Evolutionary conservation across 2,888 invertebrate genomes (phyloP), one percentile per base, ranked within the genome.

Genomic region (Lasioglossum figueresi): DNA sequence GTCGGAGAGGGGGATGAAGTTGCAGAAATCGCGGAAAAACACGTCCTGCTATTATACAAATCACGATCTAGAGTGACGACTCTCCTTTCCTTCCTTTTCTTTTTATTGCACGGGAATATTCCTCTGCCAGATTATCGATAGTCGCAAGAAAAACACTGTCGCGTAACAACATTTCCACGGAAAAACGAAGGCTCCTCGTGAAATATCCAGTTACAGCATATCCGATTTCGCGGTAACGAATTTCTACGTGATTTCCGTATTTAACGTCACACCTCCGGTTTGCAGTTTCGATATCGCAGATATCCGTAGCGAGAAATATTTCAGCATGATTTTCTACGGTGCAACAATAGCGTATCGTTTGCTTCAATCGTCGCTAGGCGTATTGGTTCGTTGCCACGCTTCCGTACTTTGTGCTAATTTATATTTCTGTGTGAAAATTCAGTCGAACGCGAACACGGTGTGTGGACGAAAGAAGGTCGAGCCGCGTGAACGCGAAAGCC

Each of bases 51-150:
- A 81, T 81, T 76, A 72, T 75, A 79, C 74, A 77, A 81, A 76
- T 81, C 72, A 63, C 45, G 74, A 27, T 59, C 37, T 59, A 79
- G 74, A 79, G 74, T 56, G 68, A 82, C 66, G 52, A 79, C 66
- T 73, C 52, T 73, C 34, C 34, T 74, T 70, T 74, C 66, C 19
- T 10, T 19, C 23, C 8, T 10, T 31, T 66, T 68, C 23, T 4
- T 40, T 68, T 37, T 40, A 23, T 40, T 12, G 6, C 23, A 0
- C 16, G 6, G 27, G 52, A 73, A 79, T 82, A 79, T 79, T 40
- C 70, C 45, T 34, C n/a, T 12, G 27, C 48, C 70, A 63, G 77
- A 77, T 81, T 72, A 76, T 76, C 76, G 68, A 79, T 68, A 73
- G 16, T 31, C 27, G 31, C 23, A 16, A 79, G 56, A 37, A 75